Evolutionary conservation across 1,140 invertebrate species (phyloP).

Genomic region (Atta texana): DNA sequence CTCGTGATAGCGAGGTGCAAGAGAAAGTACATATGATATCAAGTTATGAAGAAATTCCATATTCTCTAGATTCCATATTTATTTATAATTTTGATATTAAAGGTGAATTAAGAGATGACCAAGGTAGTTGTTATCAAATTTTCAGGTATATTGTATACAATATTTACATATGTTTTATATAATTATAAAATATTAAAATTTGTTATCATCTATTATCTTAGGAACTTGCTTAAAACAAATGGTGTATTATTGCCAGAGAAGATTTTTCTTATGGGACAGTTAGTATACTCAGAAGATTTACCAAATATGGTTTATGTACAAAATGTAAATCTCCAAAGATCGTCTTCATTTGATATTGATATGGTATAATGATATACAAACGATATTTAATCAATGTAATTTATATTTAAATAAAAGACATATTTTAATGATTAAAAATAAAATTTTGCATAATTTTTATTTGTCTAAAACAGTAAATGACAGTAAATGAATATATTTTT

Average conservation of each 20-base stretch:
- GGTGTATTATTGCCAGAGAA: constrained; percentile 83
- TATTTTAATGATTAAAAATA: constrained; percentile 23
- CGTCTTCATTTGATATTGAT: constrained; percentile 42
- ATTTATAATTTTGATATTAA: constrained; percentile 80
- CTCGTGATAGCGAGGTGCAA: constrained; percentile 70
- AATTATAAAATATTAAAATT: constrained; percentile 44
- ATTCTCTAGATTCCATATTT: constrained; percentile 73
- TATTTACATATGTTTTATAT: constrained; percentile 44
- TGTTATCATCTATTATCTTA: constrained; percentile 50
- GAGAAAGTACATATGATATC: constrained; percentile 71
- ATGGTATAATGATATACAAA: constrained; percentile 58
- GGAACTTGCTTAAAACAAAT: constrained; percentile 74
- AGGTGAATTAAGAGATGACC: constrained; percentile 79
- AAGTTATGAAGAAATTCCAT: constrained; percentile 69
- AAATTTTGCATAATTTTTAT: constrained; percentile 58
- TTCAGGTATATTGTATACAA: constrained; percentile 70
- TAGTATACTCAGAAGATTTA: constrained; percentile 78
- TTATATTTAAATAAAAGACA: neutral
- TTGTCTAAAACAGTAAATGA: neutral
- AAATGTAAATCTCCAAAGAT: constrained; percentile 75
- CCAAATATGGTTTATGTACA: constrained; percentile 79
- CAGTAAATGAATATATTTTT: constrained; percentile 76
- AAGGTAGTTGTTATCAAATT: constrained; percentile 72
- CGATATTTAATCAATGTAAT: constrained; percentile 2
- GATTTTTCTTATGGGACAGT: constrained; percentile 80